Conservation (phyloP, 1,140 invertebrate genomes). For the Drosophila persimilis region DNA sequence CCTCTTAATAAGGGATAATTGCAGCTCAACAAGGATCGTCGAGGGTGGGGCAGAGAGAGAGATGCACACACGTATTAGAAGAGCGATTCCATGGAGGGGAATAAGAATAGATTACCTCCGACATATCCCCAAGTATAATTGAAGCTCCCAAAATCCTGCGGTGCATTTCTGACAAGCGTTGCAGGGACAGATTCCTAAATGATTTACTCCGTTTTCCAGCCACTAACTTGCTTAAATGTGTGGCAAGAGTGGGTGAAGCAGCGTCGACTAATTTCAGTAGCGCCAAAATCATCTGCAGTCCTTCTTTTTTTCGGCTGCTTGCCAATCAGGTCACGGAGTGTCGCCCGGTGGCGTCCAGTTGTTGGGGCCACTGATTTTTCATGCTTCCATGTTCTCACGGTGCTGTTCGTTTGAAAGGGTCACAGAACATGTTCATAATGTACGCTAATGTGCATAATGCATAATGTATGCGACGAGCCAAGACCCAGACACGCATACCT, state of each 20-base stretch:
- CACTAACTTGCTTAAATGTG: conserved; percentile 1
- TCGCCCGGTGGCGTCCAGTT: conserved; percentile 45
- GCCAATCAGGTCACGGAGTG: conserved; percentile 69
- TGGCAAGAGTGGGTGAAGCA: conserved; percentile 4
- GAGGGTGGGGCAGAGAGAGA: no score
- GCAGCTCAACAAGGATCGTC: conserved; percentile 3
- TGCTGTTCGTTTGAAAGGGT: conserved; percentile 40
- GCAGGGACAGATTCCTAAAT: neutral
- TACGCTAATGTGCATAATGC: conserved; percentile 79
- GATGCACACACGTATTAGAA: no score
- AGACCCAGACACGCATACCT: conserved; percentile 63
- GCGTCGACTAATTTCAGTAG: conserved; percentile 56
- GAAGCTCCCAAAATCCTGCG: no score
- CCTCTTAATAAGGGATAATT: conserved; percentile 25
- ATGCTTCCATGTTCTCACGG: conserved; percentile 16
- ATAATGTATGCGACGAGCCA: conserved; percentile 70
- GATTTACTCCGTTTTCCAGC: conserved; percentile 65
- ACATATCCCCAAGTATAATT: no score
- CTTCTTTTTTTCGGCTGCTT: conserved; percentile 45
- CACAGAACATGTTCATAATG: conserved; percentile 73
- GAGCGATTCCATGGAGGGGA: no score
- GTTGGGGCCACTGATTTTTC: conserved; percentile 31
- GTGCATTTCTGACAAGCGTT: no score
- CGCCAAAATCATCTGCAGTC: conserved; percentile 60
- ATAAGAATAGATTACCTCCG: no score